Evolutionary conservation across 2,888 invertebrate genomes (phyloP).

Genomic region (Linnaemya tessellans): DNA sequence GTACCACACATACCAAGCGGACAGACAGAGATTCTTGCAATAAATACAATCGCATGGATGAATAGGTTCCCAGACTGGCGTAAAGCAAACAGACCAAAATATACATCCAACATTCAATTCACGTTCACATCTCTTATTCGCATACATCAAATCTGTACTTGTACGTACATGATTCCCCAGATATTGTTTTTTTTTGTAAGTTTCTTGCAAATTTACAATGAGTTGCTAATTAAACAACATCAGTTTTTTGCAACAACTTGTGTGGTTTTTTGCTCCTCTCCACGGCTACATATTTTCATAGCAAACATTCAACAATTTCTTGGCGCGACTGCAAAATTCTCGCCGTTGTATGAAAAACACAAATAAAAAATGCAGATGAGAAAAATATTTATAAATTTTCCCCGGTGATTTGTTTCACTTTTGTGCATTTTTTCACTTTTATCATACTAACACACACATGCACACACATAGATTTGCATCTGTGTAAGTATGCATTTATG

Average conservation of each 20-base stretch:
- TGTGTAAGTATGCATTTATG: background rate
- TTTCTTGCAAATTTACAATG: slow-evolving; percentile 66
- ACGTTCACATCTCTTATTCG: slow-evolving; percentile 17
- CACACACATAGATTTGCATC: background rate
- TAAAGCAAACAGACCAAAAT: slow-evolving; percentile 24
- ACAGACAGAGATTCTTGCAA: slow-evolving; percentile 3
- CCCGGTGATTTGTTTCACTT: slow-evolving; percentile 17
- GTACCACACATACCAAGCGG: background rate
- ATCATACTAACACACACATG: background rate
- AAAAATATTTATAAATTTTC: slow-evolving; percentile 23
- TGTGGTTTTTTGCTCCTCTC: slow-evolving; percentile 56
- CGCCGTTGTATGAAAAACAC: background rate
- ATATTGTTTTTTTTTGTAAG: background rate
- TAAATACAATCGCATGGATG: slow-evolving; percentile 53
- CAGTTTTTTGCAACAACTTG: slow-evolving; percentile 50
- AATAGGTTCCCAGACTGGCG: slow-evolving; percentile 49
- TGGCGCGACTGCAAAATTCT: slow-evolving; percentile 27
- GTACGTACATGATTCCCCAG: slow-evolving; percentile 6
- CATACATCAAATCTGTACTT: background rate
- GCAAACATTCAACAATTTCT: slow-evolving; percentile 26
- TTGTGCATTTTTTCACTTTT: slow-evolving; percentile 39
- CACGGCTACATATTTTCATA: slow-evolving; percentile 23
- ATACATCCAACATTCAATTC: slow-evolving; percentile 35
- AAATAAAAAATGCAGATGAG: slow-evolving; percentile 3
- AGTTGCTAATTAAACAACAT: slow-evolving; percentile 69